Evolutionary conservation across 2,797 vertebrate genomes (phyloP), one percentile per base, ranked within the genome.

Genomic region (Anomalospiza imberbis): DNA sequence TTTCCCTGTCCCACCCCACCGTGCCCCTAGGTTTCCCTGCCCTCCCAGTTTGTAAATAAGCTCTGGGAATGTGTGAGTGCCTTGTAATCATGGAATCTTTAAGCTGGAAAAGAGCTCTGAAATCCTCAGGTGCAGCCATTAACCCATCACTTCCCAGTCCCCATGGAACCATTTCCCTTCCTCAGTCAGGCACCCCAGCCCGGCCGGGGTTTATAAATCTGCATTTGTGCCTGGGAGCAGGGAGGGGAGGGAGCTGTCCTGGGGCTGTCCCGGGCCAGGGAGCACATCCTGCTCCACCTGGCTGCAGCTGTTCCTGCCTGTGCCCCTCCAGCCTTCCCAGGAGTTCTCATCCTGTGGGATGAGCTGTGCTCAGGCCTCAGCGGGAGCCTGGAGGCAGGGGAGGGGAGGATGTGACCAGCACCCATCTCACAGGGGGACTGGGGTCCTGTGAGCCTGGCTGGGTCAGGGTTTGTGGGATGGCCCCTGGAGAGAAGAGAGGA

Each of bases 111-210:
- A 31, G 38, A 45, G 19, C 45, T 38, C 29, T n/a, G 31, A 31
- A 47, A 48, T 21, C 21, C 54, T 47, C 40, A 15, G 34, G 53
- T 31, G n/a, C 20, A 60, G 31, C 14, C 40, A 31, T 53, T 26
- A 47, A 67, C 40, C 40, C 76, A 12, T n/a, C 0, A 0, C 60
- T 79, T 45, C 51, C n/a, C 1, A 0, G n/a, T 12, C n/a, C 29
- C 24, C 25, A 22, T 1, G 1, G 26, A 60, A 15, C 17, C 14
- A 6, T 29, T 26, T 34, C 53, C 25, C 45, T 34, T 55, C 40
- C 24, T 55, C 68, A 19, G 1, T 6, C 36, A 11, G n/a, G 44
- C n/a, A 17, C 6, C 34, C 42, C 38, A 31, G 17, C 5, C 1
- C 4, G 2, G 7, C 4, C 26, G 0, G 0, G 18, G 17, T 61